Percentiles rank a stretch among this genome's conserved stretches.
Evolutionary conservation across 64 coral and sea anemone genomes (phyloP).

Genomic region (Dendronephthya gigantea): DNA sequence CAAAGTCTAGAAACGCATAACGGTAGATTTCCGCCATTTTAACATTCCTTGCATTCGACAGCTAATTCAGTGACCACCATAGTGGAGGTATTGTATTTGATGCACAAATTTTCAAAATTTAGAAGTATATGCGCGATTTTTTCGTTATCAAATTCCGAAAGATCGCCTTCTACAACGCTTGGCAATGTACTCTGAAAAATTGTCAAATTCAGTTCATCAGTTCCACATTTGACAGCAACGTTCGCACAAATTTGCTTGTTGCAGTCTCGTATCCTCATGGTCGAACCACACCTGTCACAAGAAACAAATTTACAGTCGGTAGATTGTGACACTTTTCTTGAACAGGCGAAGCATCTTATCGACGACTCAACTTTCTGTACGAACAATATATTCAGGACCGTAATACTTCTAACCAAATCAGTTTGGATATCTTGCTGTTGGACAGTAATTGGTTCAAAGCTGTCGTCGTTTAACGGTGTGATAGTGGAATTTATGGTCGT

Average conservation of each 20-base stretch:
- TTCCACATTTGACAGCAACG: not conserved
- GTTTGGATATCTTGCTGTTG: not conserved
- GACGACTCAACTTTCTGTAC: not conserved
- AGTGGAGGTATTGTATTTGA: not conserved
- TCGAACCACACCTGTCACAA: not conserved
- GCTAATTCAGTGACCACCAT: not conserved
- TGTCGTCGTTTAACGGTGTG: not conserved
- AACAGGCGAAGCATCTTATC: not conserved
- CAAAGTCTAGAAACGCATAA: too few species aligned
- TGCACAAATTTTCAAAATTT: not conserved
- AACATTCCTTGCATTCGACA: not conserved
- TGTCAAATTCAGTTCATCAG: not conserved
- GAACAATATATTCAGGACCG: not conserved
- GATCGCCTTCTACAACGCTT: not conserved
- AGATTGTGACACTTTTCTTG: not conserved
- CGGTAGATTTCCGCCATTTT: too few species aligned
- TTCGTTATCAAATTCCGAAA: not conserved
- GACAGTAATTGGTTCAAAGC: not conserved
- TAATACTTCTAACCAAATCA: not conserved
- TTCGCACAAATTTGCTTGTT: not conserved
- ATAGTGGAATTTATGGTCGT: not conserved
- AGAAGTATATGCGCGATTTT: not conserved
- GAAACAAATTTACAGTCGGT: not conserved
- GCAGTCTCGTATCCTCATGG: not conserved
- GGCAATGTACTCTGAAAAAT: not conserved